phyloP scores from a whole-genome alignment of 2,113 vertebrate genomes.

The Morone chrysops region DNA sequence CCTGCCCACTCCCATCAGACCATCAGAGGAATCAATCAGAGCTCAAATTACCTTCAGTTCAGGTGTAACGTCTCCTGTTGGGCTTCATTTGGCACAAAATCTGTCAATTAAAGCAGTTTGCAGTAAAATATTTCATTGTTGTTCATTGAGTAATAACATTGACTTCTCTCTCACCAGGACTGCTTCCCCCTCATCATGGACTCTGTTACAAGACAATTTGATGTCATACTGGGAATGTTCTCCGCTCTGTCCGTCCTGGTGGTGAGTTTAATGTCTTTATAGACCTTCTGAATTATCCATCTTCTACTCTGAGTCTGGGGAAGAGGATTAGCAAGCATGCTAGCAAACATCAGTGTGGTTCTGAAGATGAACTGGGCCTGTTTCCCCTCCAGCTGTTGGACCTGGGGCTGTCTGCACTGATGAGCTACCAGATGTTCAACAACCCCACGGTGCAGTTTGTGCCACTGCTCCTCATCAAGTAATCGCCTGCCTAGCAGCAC shows the following conservation, averaged over 20 bases:
- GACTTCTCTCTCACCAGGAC: not conserved
- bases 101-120: too few species aligned
- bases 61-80: too few species aligned
- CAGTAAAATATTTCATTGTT: too few species aligned
- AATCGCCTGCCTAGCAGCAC: not conserved
- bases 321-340: not conserved
- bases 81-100: too few species aligned
- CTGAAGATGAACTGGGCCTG: not conserved
- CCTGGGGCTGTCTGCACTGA: not conserved
- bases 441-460: too few species aligned
- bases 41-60: too few species aligned
- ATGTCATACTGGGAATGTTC: not conserved
- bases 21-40: too few species aligned
- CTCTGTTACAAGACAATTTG: not conserved
- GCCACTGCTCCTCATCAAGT: not conserved
- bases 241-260: not conserved
- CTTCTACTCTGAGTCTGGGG: too few species aligned
- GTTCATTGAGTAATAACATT: not conserved
- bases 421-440: not conserved
- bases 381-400: not conserved
- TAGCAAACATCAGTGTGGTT: not conserved
- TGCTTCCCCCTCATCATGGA: slow-evolving; percentile 1
- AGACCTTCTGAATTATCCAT: too few species aligned
- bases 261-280: not conserved
- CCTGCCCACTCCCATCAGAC: too few species aligned